Base-by-base conservation (phyloP, 2,797 vertebrate genomes). In the Chaunax sp. region DNA sequence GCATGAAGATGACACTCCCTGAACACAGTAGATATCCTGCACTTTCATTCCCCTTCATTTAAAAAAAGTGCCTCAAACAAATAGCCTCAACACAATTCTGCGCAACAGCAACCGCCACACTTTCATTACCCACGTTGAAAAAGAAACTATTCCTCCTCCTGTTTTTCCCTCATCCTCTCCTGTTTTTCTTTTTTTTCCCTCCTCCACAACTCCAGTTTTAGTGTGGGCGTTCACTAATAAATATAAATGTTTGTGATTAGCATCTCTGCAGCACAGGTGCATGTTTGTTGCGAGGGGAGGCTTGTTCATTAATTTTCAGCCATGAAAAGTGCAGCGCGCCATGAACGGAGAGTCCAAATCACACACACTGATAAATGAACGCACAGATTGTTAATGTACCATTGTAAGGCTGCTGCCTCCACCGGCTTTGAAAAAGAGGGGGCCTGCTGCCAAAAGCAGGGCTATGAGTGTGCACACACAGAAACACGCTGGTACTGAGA, bases 231-330 rank as follows among this genome's bases (percentile, higher is more conserved):
- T 95, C 86, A 90, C 97, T 98, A 98, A 98, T 98, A 98, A 98
- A 98, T 98, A 98, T 98, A 98, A 98, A 99, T 99, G 96, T 96
- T 98, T 97, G 96, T 95, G 97, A 99, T 98, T 97, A 96, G 95
- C 96, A 97, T 96, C 97, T 95, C 94, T 95, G 96, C 96, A 94
- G 95, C 97, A 97, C 98, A 98, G 98, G 98, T 99, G 97, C 98
- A 96, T 97, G 96, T 97, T 98, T 96, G 98, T 97, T 97, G 96
- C 94, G 93, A 97, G 96, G 96, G 95, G 95, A 98, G 96, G 96
- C 96, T 97, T 97, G 97, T 98, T 98, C 96, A 98, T 98, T 98
- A 97, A 98, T 99, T 98, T 96, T 96, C 96, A 95, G 96, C 97
- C 93, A 94, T 96, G 98, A 96, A 96, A 97, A 98, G 97, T 96